These are phyloP conservation scores for Hyppa rectilinea DNA, from an alignment of 2,888 invertebrate species.

Conservation along the genomic window DNA sequence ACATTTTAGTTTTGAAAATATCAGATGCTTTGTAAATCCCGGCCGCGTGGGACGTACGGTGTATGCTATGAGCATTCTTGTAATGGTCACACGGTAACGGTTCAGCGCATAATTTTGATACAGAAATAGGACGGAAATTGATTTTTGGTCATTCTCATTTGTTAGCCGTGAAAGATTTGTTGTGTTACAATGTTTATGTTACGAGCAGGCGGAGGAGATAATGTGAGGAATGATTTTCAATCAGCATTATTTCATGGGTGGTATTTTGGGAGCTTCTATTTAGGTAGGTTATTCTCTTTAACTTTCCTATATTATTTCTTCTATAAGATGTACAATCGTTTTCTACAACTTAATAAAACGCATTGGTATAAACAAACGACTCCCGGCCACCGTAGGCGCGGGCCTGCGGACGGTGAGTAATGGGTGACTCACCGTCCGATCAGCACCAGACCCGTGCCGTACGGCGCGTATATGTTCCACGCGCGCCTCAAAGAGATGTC, in stretches of 20 bases:
- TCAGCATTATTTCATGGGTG: slow-evolving; percentile 6
- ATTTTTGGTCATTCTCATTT: slow-evolving; percentile 45
- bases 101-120: slow-evolving; percentile 45
- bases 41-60: slow-evolving; percentile 68
- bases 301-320: neutral
- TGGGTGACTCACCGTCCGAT: too few relatives aligned
- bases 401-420: too few relatives aligned
- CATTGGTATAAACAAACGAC: too few relatives aligned
- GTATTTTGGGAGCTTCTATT: neutral
- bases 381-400: too few relatives aligned
- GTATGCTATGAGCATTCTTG: slow-evolving; percentile 55
- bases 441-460: too few relatives aligned
- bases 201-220: slow-evolving; percentile 26
- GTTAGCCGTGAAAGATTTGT: slow-evolving; percentile 35
- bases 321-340: neutral
- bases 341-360: neutral
- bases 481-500: too few relatives aligned
- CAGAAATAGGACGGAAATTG: slow-evolving; percentile 52
- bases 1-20: slow-evolving; percentile 86
- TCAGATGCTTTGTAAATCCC: slow-evolving; percentile 83
- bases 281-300: neutral
- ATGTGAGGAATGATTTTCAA: slow-evolving; percentile 31
- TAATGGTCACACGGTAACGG: slow-evolving; percentile 57
- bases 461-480: too few relatives aligned
- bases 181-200: slow-evolving; percentile 25